Base-by-base conservation (phyloP, 2,888 invertebrate species). In the Drosophila imparisetae region DNA sequence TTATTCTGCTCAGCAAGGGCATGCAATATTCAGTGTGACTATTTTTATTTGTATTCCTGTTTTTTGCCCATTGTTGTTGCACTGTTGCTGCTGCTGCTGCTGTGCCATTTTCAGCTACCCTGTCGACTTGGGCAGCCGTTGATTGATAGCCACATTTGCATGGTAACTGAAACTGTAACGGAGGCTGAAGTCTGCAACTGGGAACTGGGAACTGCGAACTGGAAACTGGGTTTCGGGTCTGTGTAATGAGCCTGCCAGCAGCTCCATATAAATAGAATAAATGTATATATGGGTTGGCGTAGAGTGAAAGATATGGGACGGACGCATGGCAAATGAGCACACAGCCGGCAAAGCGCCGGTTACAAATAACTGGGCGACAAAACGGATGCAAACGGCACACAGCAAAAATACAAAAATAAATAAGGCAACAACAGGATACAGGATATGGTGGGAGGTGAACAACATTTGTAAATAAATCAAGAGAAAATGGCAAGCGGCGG, bases 141-240 rank as follows among this genome's bases (percentile, higher is more conserved):
- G 89, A 90, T 90, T 90, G 91, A 90, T 90, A 77, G 89, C 85
- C 81, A 66, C 86, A 85, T 83, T 84, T 80, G 90, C 84, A 84
- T 83, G 81, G 78, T 42, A 75, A 66, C 63, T 57, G 74, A 38
- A 72, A 69, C 72, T 49, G 53, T 62, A 65, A 50, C 61, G 36
- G 66, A n/a, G 40, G 21, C 58, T 32, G 54, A 27, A 32, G 62
- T 59, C 66, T 72, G 72, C 65, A 64, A 66, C 21, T 21, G 18
- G 21, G 42, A 45, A 45, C 36, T 7, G 36, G 18, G 3, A 18
- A 38, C 38, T 15, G 36, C 4, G 1, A 65, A 60, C 62, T 70
- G 66, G 63, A 38, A 62, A 55, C 66, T 59, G 65, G 54, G 67
- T 52, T 66, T 66, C 66, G 71, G 42, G 69, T 66, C 48, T 55